These are phyloP conservation scores for Oreocharis arfaki DNA, from an alignment of 2,113 vertebrate genomes.

Conservation along the genomic window DNA sequence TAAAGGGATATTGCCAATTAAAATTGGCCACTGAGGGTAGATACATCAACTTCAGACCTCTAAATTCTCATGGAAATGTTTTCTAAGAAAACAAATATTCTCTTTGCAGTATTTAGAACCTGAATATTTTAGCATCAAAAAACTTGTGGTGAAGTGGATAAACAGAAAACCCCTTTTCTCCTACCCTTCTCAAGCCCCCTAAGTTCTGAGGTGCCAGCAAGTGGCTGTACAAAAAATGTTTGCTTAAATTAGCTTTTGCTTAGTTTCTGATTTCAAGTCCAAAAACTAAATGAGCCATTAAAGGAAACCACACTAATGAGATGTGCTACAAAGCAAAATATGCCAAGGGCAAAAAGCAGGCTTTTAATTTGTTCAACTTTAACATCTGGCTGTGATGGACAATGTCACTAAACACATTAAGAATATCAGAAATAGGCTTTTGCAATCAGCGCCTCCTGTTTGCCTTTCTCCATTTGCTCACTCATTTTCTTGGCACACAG, in stretches of 20 bases:
- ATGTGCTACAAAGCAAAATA: not conserved
- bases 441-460: not conserved
- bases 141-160: not conserved
- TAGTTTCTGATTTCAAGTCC: not conserved
- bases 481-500: not conserved
- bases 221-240: not conserved
- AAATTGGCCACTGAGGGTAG: not conserved
- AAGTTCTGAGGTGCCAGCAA: not conserved
- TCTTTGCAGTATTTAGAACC: not conserved
- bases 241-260: slow-evolving; percentile 26
- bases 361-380: slow-evolving; percentile 19
- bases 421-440: slow-evolving; percentile 13
- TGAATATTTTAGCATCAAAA: not conserved
- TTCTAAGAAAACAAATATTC: slow-evolving; percentile 38
- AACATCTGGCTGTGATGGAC: slow-evolving; percentile 31
- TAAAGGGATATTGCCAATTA: slow-evolving; percentile 50
- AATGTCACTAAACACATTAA: not conserved
- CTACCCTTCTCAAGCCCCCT: not conserved
- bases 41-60: not conserved
- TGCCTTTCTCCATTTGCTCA: not conserved
- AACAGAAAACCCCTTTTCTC: not conserved
- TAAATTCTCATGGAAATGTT: slow-evolving; percentile 24
- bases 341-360: not conserved
- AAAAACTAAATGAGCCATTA: not conserved
- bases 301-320: slow-evolving; percentile 20